phyloP scores from a whole-genome alignment of 2,888 invertebrate genomes.

The Papilio elwesi region DNA sequence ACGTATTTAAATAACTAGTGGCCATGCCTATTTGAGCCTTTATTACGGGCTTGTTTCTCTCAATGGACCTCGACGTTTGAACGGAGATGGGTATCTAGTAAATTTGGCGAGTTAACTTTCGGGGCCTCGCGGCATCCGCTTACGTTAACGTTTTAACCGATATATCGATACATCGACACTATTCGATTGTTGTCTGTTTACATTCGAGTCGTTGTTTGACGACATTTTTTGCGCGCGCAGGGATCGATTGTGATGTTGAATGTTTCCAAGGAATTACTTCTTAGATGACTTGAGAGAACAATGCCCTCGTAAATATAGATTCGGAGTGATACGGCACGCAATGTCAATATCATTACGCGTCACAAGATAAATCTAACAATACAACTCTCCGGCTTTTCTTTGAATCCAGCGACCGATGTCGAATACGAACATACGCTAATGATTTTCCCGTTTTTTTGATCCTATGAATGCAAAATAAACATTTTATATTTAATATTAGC shows the following conservation, averaged over 20 bases:
- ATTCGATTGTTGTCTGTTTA: slow-evolving; percentile 35
- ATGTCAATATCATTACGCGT: neutral
- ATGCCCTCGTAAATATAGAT: slow-evolving; percentile 7
- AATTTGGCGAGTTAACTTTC: slow-evolving; percentile 3
- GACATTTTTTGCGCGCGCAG: slow-evolving; percentile 35
- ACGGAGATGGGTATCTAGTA: slow-evolving; percentile 12
- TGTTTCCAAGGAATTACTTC: slow-evolving; percentile 21
- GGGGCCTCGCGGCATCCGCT: slow-evolving; percentile 18
- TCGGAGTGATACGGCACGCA: neutral
- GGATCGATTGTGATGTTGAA: slow-evolving; percentile 27
- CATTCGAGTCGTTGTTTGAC: slow-evolving; percentile 26
- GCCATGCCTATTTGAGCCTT: slow-evolving; percentile 46
- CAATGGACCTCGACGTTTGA: neutral
- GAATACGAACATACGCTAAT: neutral
- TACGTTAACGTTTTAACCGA: neutral
- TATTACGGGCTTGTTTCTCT: slow-evolving; percentile 8
- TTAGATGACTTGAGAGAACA: slow-evolving; percentile 1
- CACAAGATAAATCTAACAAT: neutral
- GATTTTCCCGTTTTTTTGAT: no score
- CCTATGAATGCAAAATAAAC: no score
- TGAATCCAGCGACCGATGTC: neutral
- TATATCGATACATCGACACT: slow-evolving; percentile 6
- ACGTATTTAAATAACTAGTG: slow-evolving; percentile 67
- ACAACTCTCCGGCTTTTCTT: neutral
- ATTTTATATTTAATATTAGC: no score